phyloP scores from a whole-genome alignment of 2,888 invertebrate genomes.

The Acleris holmiana region DNA sequence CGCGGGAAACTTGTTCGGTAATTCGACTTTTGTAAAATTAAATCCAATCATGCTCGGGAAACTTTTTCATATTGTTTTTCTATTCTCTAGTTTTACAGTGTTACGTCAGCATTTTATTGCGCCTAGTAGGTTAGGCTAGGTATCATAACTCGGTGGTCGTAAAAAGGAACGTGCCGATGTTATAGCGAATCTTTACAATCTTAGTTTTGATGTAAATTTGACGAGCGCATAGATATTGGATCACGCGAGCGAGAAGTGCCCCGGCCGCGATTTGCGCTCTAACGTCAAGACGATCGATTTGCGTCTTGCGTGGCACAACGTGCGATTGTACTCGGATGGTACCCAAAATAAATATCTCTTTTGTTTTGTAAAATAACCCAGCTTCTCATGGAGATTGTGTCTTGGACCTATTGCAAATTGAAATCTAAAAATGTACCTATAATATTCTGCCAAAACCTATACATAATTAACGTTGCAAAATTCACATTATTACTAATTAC shows the following conservation, averaged over 20 bases:
- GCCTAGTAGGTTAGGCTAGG: conserved; percentile 2
- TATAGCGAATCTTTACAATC: conserved; percentile 56
- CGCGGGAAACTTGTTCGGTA: conserved; percentile 41
- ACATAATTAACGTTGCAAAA: too few relatives aligned
- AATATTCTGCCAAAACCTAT: too few relatives aligned
- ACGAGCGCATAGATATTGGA: conserved; percentile 43
- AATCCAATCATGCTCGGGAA: conserved; percentile 45
- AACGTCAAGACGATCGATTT: conserved; percentile 24
- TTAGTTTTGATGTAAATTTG: conserved; percentile 58
- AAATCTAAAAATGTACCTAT: too few relatives aligned
- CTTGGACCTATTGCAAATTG: too few relatives aligned
- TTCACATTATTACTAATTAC: too few relatives aligned
- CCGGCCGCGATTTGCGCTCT: not conserved
- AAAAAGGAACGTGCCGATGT: conserved; percentile 44
- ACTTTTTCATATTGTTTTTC: conserved; percentile 44
- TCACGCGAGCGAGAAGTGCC: conserved; percentile 60
- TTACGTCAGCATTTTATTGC: conserved; percentile 8
- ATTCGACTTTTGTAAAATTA: conserved; percentile 37
- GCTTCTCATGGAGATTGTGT: too few relatives aligned
- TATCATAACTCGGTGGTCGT: conserved; percentile 12
- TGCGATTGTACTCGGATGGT: not conserved
- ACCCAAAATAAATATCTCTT: conserved; percentile 4
- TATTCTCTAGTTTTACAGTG: conserved; percentile 22
- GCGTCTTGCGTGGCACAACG: conserved; percentile 4
- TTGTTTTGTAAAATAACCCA: too few relatives aligned